These are phyloP conservation scores for Parazoanthus swiftii DNA, from an alignment of 92 coral and sea anemone genomes.

Conservation along the genomic window DNA sequence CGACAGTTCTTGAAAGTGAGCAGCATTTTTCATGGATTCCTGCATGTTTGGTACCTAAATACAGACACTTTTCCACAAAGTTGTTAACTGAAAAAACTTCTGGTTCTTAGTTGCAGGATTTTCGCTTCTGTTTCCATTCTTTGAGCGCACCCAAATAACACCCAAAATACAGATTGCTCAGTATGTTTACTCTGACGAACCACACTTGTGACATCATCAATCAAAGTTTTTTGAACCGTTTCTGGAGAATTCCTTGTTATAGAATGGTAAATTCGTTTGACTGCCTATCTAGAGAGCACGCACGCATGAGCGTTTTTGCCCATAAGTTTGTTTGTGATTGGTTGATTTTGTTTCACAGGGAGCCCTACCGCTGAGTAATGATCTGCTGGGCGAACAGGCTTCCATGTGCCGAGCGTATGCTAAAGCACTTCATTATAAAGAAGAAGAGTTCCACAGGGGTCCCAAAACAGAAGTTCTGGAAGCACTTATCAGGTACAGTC, in stretches of 20 bases:
- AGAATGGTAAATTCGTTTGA: too few species aligned
- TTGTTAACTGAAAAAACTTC: too few species aligned
- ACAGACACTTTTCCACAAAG: too few species aligned
- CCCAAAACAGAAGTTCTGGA: slow-evolving; percentile 95
- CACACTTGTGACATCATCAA: too few species aligned
- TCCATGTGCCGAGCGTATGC: slow-evolving; percentile 99
- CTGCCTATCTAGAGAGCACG: background rate
- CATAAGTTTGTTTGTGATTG: background rate
- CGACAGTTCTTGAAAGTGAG: background rate
- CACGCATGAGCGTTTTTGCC: background rate
- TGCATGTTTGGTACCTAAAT: background rate
- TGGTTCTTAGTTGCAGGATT: too few species aligned
- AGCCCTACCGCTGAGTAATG: slow-evolving; percentile 90
- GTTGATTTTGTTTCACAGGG: slow-evolving; percentile 51
- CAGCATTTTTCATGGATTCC: background rate
- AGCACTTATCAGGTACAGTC: slow-evolving; percentile 80
- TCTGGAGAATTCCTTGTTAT: too few species aligned
- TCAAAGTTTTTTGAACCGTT: too few species aligned
- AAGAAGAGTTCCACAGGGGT: slow-evolving; percentile 94
- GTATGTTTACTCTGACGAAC: too few species aligned
- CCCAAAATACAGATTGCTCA: too few species aligned
- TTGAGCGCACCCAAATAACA: too few species aligned
- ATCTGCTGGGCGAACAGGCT: slow-evolving; percentile 94
- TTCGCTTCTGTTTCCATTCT: too few species aligned
- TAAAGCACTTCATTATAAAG: slow-evolving; percentile 99